phyloP scores from a whole-genome alignment of 2,888 invertebrate genomes.

The Lycaena phlaeas region DNA sequence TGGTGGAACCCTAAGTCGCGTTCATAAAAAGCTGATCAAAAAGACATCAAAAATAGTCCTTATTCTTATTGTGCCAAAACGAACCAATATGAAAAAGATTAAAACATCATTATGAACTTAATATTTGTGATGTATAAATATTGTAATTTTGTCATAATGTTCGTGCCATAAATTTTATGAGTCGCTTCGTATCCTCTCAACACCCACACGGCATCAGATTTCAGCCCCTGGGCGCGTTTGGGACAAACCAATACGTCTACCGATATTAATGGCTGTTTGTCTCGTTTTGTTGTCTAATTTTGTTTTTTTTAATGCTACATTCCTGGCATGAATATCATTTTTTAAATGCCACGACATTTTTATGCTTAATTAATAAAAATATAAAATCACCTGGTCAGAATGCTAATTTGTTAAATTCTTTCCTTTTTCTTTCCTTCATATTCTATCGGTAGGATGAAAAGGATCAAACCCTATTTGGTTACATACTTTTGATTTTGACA shows the following conservation, averaged over 20 bases:
- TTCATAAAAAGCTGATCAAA: no score
- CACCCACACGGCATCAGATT: constrained; percentile 59
- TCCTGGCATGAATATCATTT: constrained; percentile 27
- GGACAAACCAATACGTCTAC: constrained; percentile 72
- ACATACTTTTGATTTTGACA: no score
- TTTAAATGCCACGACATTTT: not conserved
- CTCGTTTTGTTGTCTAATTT: constrained; percentile 62
- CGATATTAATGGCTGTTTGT: constrained; percentile 61
- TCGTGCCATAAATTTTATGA: constrained; percentile 32
- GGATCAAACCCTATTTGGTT: no score
- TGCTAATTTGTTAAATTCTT: no score
- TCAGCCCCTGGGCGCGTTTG: constrained; percentile 68
- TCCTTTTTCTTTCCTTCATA: no score
- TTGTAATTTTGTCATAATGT: constrained; percentile 42
- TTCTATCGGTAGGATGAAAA: no score
- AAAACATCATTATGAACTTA: constrained; percentile 20
- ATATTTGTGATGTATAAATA: constrained; percentile 40
- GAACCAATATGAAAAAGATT: constrained; percentile 17
- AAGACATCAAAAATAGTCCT: no score
- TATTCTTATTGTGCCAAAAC: not conserved
- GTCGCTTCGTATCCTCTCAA: constrained; percentile 50
- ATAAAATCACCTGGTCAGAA: no score
- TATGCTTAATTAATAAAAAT: constrained; percentile 3
- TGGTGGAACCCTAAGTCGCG: no score
- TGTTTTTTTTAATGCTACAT: constrained; percentile 37